Conservation (phyloP, 2,797 vertebrate genomes). For the Microtus obscurus region DNA sequence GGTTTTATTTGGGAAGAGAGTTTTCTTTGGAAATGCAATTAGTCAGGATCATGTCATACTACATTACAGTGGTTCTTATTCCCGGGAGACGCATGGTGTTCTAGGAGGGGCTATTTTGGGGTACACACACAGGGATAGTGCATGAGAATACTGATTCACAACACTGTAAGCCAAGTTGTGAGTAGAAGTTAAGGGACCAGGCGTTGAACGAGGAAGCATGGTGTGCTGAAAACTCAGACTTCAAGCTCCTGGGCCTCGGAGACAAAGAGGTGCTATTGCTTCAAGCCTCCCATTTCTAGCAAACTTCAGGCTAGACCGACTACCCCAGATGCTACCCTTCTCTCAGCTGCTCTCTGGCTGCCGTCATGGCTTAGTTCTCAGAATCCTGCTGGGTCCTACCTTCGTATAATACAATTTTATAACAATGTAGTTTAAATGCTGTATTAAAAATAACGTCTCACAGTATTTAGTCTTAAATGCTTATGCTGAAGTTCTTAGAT, state of each 20-base stretch:
- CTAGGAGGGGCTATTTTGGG: neutral
- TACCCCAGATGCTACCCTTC: neutral
- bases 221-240: neutral
- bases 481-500: neutral
- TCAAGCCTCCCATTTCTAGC: neutral
- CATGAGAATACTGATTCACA: accelerated
- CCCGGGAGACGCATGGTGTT: neutral
- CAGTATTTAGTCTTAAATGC: neutral
- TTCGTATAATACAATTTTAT: neutral
- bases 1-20: neutral
- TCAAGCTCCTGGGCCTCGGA: neutral
- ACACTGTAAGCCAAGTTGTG: neutral
- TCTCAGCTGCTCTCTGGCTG: neutral
- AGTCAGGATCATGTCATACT: neutral
- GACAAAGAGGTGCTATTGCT: neutral
- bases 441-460: neutral
- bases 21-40: neutral
- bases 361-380: neutral
- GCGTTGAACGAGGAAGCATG: neutral
- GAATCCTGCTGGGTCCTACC: neutral
- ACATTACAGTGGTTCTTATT: neutral
- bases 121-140: accelerated
- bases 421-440: neutral
- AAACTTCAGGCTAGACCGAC: neutral
- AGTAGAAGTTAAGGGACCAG: neutral